phyloP scores from a whole-genome alignment of 2,113 vertebrate species.

The Halichoerus grypus region DNA sequence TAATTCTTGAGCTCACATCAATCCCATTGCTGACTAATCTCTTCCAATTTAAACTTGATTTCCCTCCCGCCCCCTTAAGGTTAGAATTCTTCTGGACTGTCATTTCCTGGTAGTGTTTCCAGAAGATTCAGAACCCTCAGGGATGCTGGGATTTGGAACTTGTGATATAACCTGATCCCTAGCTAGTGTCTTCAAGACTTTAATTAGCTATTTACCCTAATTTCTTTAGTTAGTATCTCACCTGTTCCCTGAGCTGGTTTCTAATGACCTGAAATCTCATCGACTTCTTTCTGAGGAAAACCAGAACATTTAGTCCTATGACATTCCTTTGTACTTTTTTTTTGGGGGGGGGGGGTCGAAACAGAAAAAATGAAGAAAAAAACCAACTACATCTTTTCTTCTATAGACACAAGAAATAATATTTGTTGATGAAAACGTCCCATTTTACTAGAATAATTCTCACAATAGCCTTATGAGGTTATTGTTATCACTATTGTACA shows the following conservation, averaged over 20 bases:
- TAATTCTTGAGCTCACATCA: not conserved
- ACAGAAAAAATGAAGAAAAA: not conserved
- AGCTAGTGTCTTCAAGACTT: not conserved
- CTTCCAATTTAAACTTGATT: not conserved
- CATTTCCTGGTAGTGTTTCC: not conserved
- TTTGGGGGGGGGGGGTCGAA: not conserved
- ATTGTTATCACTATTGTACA: not conserved
- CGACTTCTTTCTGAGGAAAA: constrained; percentile 11
- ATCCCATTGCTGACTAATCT: not conserved
- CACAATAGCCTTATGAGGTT: not conserved
- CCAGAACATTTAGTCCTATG: not conserved
- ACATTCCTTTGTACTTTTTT: not conserved
- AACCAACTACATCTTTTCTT: not conserved
- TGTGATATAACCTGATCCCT: not conserved
- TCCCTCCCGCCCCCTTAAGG: not conserved
- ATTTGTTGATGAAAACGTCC: not conserved
- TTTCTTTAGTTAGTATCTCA: constrained; percentile 69
- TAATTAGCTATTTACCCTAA: constrained; percentile 72
- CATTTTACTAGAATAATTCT: not conserved
- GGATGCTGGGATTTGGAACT: not conserved
- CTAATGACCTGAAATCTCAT: constrained; percentile 66
- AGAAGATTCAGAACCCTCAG: not conserved
- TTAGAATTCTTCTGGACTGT: not conserved
- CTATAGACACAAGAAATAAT: not conserved
- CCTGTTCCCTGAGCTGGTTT: not conserved